A percentile compares a stretch with the other conserved stretches of the same genome.
These are phyloP conservation scores for Spodoptera exigua DNA, from an alignment of 2,888 invertebrate species.

Conservation along the genomic window DNA sequence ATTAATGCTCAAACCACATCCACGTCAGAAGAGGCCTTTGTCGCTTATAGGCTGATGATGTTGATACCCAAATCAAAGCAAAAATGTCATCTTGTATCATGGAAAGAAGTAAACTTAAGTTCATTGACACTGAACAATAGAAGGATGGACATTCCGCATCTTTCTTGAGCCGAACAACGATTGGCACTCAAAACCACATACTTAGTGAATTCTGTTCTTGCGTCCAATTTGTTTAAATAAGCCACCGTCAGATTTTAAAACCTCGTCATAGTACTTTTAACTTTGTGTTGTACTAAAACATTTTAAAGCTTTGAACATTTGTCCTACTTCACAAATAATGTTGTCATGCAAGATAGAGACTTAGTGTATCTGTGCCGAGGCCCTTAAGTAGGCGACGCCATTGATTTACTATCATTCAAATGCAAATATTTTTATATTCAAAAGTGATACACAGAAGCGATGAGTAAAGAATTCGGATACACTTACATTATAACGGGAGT, in stretches of 20 bases:
- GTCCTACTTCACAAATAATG: conserved; percentile 49
- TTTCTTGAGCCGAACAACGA: no score
- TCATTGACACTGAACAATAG: no score
- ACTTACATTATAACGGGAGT: conserved; percentile 65
- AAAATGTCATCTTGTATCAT: no score
- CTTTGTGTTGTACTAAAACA: conserved; percentile 22
- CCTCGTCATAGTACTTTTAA: conserved; percentile 39
- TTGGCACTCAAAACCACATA: no score
- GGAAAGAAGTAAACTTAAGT: no score
- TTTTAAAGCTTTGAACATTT: conserved; percentile 46
- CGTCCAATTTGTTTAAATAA: conserved; percentile 30
- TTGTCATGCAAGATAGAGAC: conserved; percentile 47
- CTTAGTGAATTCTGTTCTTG: not conserved
- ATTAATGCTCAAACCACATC: no score
- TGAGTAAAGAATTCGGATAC: conserved; percentile 64
- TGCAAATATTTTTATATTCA: conserved; percentile 62
- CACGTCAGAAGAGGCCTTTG: no score
- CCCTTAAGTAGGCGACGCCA: conserved; percentile 51
- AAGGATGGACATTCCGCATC: no score
- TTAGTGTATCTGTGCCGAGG: conserved; percentile 44
- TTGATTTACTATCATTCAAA: conserved; percentile 55
- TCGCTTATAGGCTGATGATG: no score
- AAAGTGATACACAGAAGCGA: conserved; percentile 52
- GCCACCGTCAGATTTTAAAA: conserved; percentile 6
- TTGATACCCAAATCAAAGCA: no score